Conservation (phyloP, 1,140 invertebrate genomes). For the Condylostylus longicornis region DNA sequence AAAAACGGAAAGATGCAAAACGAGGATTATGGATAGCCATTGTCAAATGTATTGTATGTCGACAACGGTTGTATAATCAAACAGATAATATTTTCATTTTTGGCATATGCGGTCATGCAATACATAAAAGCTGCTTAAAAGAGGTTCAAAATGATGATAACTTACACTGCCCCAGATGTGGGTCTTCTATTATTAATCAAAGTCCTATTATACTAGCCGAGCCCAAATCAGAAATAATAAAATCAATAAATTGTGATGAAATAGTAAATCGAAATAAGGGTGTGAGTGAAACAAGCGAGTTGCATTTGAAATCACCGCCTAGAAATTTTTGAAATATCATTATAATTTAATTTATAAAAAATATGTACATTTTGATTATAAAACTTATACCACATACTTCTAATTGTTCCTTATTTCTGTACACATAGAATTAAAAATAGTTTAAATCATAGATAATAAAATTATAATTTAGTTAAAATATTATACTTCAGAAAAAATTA, state of each 20-base stretch:
- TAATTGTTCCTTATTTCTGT: too few species aligned
- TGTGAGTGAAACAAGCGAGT: slow-evolving; percentile 15
- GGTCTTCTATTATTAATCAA: slow-evolving; percentile 1
- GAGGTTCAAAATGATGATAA: background rate
- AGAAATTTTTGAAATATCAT: slow-evolving; percentile 18
- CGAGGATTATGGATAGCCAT: slow-evolving; percentile 24
- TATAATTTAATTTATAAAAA: slow-evolving; percentile 15
- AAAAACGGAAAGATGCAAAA: slow-evolving; percentile 12
- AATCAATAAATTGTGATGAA: background rate
- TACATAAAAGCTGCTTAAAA: slow-evolving; percentile 18
- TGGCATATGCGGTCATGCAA: slow-evolving; percentile 23
- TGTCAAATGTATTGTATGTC: slow-evolving; percentile 24
- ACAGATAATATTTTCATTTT: slow-evolving; percentile 17
- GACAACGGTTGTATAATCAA: slow-evolving; percentile 22
- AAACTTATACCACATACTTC: too few species aligned
- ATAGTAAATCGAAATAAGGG: background rate
- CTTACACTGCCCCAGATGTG: slow-evolving; percentile 19
- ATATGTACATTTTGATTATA: slow-evolving; percentile 8
- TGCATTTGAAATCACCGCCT: slow-evolving; percentile 29
- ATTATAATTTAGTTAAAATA: too few species aligned
- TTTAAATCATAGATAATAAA: too few species aligned
- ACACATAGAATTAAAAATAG: too few species aligned
- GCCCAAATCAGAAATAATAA: slow-evolving; percentile 12
- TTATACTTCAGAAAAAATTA: too few species aligned
- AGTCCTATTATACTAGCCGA: slow-evolving; percentile 12